phyloP scores from a whole-genome alignment of 2,797 vertebrate species.

The Ficedula albicollis region DNA sequence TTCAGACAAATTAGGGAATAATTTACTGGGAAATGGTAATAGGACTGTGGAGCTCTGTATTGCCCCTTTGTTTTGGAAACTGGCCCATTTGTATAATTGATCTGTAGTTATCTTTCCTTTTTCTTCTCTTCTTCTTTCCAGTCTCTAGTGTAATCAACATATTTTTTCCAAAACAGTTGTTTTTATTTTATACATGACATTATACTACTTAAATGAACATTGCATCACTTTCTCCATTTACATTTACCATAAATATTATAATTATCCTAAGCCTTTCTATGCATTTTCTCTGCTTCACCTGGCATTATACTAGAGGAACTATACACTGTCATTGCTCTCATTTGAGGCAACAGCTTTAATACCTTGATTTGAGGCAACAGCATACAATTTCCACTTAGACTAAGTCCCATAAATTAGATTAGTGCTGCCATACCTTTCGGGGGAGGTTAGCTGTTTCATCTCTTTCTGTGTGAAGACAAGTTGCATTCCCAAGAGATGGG shows the following conservation, averaged over 20 bases:
- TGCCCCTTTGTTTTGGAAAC: not conserved
- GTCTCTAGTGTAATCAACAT: not conserved
- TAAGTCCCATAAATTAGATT: not conserved
- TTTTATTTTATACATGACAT: not conserved
- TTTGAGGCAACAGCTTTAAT: not conserved
- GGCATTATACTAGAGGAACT: not conserved
- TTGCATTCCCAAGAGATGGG: not conserved
- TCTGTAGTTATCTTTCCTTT: not conserved
- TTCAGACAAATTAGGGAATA: not conserved
- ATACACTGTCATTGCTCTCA: not conserved
- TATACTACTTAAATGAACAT: not conserved
- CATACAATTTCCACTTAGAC: not conserved
- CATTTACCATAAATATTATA: not conserved
- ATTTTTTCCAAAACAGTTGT: not conserved
- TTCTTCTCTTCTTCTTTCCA: not conserved
- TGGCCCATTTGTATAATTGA: not conserved
- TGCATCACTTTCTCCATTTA: not conserved
- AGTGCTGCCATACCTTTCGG: not conserved
- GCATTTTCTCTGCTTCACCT: not conserved
- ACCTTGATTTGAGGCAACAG: not conserved
- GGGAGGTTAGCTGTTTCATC: not conserved
- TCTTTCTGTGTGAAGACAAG: not conserved
- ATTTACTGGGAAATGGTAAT: not conserved
- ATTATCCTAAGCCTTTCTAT: not conserved
- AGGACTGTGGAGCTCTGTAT: not conserved